phyloP scores from a whole-genome alignment of 2,888 invertebrate genomes.

The Euplexia lucipara region DNA sequence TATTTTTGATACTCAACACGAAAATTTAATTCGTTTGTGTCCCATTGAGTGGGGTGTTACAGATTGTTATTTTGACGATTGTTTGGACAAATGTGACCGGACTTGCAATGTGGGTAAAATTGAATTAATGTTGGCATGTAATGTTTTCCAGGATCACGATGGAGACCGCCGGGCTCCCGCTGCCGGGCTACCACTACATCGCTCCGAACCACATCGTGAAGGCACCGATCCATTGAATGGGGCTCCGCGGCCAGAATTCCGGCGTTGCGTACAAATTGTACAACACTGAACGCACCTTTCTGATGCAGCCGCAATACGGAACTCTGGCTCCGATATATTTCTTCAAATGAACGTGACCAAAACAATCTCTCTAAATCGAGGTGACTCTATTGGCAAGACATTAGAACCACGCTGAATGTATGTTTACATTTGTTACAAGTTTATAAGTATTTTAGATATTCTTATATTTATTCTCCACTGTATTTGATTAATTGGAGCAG shows the following conservation, averaged over 20 bases:
- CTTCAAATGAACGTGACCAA: constrained; percentile 84
- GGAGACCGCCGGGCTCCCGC: constrained; percentile 98
- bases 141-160: constrained; percentile 96
- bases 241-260: constrained; percentile 82
- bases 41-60: constrained; percentile 63
- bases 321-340: constrained; percentile 85
- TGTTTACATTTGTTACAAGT: constrained; percentile 91
- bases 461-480: constrained; percentile 93
- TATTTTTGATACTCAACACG: constrained; percentile 46
- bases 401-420: constrained; percentile 81
- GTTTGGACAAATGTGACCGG: constrained; percentile 29
- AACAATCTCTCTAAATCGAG: constrained; percentile 76
- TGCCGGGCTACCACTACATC: constrained; percentile 97
- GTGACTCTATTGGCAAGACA: constrained; percentile 82
- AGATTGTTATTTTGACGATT: constrained; percentile 41
- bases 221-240: constrained; percentile 96
- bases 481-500: constrained; percentile 84
- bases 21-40: constrained; percentile 47
- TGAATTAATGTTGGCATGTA: constrained; percentile 10
- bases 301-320: constrained; percentile 79
- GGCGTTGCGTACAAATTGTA: constrained; percentile 74
- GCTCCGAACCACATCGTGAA: constrained; percentile 98
- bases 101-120: background rate
- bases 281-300: constrained; percentile 70
- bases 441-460: constrained; percentile 93